These are phyloP conservation scores for Sminthurinus signatus DNA, from an alignment of 1,140 invertebrate species.

Conservation along the genomic window DNA sequence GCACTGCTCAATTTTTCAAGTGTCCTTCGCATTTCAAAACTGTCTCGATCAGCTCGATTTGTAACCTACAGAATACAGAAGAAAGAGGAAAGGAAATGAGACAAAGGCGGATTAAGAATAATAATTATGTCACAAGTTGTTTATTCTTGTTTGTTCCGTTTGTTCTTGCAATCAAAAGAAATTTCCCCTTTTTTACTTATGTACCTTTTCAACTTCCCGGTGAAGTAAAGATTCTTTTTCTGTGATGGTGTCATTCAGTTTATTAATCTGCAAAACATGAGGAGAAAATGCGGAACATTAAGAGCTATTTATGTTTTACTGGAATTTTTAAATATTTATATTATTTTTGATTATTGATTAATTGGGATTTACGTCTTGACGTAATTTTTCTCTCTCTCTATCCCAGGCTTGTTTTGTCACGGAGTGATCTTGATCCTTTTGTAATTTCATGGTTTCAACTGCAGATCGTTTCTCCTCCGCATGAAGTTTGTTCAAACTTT, in stretches of 20 bases:
- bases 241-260: constrained; percentile 51
- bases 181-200: too few relatives aligned
- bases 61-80: constrained; percentile 42
- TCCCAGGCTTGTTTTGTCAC: constrained; percentile 52
- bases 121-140: too few relatives aligned
- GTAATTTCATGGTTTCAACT: constrained; percentile 48
- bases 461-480: constrained; percentile 54
- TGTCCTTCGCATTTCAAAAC: constrained; percentile 52
- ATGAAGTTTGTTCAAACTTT: constrained; percentile 55
- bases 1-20: constrained; percentile 53
- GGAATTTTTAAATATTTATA: background rate
- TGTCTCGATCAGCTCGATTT: constrained; percentile 51
- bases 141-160: too few relatives aligned
- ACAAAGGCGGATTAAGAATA: too few relatives aligned
- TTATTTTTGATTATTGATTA: background rate
- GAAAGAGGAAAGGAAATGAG: too few relatives aligned
- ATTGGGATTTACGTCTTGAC: constrained; percentile 49
- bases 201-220: constrained; percentile 52
- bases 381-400: constrained; percentile 50
- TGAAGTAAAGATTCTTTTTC: constrained; percentile 53
- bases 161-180: too few relatives aligned
- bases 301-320: background rate
- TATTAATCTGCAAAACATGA: constrained; percentile 50
- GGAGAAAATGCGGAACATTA: too few relatives aligned
- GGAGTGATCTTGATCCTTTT: constrained; percentile 45